Percentiles rank a stretch among this genome's conserved stretches.
Conservation (phyloP, 2,888 invertebrate genomes). For the Meliscaeva auricollis region DNA sequence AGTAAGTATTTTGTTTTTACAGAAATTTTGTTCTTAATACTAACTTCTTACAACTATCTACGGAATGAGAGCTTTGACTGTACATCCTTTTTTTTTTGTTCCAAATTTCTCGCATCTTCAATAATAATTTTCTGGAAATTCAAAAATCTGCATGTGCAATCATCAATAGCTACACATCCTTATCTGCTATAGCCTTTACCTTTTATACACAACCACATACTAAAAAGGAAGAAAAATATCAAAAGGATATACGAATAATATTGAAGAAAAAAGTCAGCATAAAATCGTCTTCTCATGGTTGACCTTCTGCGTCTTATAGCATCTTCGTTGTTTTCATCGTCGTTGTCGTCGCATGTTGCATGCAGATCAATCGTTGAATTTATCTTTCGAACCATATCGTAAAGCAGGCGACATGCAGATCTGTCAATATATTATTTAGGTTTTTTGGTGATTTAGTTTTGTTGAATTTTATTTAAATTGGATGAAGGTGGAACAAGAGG, state of each 20-base stretch:
- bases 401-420: constrained; percentile 74
- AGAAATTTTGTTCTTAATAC: no score
- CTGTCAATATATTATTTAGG: constrained; percentile 76
- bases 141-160: constrained; percentile 76
- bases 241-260: constrained; percentile 32
- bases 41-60: no score
- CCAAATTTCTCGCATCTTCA: constrained; percentile 56
- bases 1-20: no score
- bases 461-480: constrained; percentile 84
- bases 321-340: neutral
- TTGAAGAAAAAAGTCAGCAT: constrained; percentile 30
- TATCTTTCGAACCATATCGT: constrained; percentile 75
- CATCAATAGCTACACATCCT: constrained; percentile 41
- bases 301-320: constrained; percentile 55
- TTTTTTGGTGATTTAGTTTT: constrained; percentile 84
- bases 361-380: constrained; percentile 75
- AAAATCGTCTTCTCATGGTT: constrained; percentile 45
- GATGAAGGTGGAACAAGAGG: constrained; percentile 78
- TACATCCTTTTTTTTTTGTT: constrained; percentile 31
- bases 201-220: neutral
- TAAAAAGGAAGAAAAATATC: constrained; percentile 14
- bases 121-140: constrained; percentile 75
- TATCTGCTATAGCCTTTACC: neutral
- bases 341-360: constrained; percentile 68
- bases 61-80: neutral